Evolutionary conservation across 2,797 vertebrate genomes (phyloP).

Genomic region (Columba guinea): DNA sequence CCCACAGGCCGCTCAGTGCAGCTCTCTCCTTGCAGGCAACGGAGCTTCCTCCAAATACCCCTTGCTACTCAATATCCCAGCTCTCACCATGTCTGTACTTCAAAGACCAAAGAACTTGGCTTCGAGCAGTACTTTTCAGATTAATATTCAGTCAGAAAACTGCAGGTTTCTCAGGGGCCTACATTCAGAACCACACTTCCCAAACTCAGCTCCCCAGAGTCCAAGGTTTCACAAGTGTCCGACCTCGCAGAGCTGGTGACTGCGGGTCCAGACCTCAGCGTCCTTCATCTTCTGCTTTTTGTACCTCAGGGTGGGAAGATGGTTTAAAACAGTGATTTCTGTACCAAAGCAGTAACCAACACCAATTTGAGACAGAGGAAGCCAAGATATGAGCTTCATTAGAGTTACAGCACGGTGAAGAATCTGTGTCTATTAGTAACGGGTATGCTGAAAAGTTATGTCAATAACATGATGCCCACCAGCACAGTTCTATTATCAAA

Average conservation of each 20-base stretch:
- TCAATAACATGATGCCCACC: not conserved
- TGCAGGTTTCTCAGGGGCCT: not conserved
- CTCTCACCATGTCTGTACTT: rapidly evolving
- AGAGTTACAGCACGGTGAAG: not conserved
- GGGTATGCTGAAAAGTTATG: not conserved
- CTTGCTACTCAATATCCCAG: not conserved
- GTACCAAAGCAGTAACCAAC: not conserved
- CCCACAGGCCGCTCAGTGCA: not conserved
- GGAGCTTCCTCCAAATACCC: not conserved
- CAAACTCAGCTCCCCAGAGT: rapidly evolving
- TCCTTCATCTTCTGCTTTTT: not conserved
- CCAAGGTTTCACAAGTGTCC: not conserved
- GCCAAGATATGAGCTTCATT: not conserved
- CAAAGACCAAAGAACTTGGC: not conserved
- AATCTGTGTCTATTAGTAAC: not conserved
- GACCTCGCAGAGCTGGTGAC: not conserved
- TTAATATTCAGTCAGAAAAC: not conserved
- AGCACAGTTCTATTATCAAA: not conserved
- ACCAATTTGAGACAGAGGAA: not conserved
- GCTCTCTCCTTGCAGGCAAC: not conserved
- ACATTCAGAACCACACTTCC: not conserved
- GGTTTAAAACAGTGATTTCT: not conserved
- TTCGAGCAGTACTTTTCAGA: not conserved
- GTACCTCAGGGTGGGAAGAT: not conserved
- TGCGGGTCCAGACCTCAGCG: not conserved